Conservation (phyloP, 2,797 vertebrate genomes). For the Aeoliscus strigatus region DNA sequence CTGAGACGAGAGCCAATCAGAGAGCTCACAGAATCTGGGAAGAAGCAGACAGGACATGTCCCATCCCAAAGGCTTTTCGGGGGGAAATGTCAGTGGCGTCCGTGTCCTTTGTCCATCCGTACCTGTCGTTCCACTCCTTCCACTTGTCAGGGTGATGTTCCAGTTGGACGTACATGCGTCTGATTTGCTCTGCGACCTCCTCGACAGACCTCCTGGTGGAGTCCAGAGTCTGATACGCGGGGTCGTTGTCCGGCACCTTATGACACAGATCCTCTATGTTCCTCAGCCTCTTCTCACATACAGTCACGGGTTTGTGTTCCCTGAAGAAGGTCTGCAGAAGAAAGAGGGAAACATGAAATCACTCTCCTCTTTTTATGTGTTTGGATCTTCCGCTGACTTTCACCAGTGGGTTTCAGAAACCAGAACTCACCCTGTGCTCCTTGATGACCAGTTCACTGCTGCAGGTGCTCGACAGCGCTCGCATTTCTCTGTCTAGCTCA, state of each 20-base stretch:
- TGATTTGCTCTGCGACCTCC: constrained; percentile 77
- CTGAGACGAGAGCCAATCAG: constrained; percentile 80
- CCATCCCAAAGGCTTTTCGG: too few relatives aligned
- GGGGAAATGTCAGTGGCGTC: too few relatives aligned
- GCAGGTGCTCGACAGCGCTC: constrained; percentile 72
- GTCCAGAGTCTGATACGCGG: constrained; percentile 69
- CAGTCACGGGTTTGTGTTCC: constrained; percentile 78
- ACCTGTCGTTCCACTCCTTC: constrained; percentile 84
- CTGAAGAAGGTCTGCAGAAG: constrained; percentile 79
- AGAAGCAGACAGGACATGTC: background rate
- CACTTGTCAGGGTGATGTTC: constrained; percentile 82
- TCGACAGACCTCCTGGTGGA: constrained; percentile 68
- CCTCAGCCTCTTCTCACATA: constrained; percentile 83
- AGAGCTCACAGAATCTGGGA: constrained; percentile 79
- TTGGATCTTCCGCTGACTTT: constrained; percentile 28
- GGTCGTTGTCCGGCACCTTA: constrained; percentile 82
- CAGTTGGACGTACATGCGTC: constrained; percentile 68
- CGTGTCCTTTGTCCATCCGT: background rate
- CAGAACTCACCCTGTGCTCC: constrained; percentile 81
- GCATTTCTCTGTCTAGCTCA: constrained; percentile 81
- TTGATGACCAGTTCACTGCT: constrained; percentile 82
- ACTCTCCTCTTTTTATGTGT: background rate
- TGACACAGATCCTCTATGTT: constrained; percentile 86
- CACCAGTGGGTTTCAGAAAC: too few relatives aligned
- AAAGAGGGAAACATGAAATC: constrained; percentile 18